Percentiles rank a stretch among this genome's conserved stretches.
Conservation (phyloP, 2,113 vertebrate genomes). For the Mastomys coucha region DNA sequence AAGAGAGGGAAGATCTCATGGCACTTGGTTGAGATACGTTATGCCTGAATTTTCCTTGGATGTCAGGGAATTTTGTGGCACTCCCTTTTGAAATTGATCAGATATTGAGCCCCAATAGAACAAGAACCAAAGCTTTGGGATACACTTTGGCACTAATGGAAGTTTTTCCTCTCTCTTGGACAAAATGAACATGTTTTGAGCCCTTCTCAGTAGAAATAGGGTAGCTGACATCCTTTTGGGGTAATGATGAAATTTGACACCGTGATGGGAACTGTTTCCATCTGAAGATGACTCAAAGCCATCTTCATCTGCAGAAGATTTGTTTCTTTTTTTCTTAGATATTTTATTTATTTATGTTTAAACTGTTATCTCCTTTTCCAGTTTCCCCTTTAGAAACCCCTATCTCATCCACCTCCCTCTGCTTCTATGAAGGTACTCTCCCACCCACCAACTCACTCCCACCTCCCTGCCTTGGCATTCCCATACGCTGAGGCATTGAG, state of each 20-base stretch:
- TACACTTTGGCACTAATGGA: neutral
- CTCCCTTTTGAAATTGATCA: neutral
- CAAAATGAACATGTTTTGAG: neutral
- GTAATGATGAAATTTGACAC: neutral
- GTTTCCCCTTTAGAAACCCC: too few species aligned
- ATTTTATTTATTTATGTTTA: too few species aligned
- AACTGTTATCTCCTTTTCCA: too few species aligned
- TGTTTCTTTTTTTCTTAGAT: too few species aligned
- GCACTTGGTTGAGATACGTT: neutral
- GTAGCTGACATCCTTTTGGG: neutral
- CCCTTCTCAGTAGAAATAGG: neutral
- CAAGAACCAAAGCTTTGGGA: rapidly evolving
- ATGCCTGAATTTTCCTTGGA: neutral
- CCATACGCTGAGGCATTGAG: too few species aligned
- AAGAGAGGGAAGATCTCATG: neutral
- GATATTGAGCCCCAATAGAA: neutral
- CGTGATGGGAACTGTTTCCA: neutral
- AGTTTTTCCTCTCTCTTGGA: neutral
- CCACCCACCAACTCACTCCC: too few species aligned
- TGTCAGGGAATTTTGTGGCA: neutral
- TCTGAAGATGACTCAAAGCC: neutral
- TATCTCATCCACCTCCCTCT: too few species aligned
- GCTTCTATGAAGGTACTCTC: too few species aligned
- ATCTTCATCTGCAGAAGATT: neutral
- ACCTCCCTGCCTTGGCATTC: too few species aligned